These are phyloP conservation scores for Mellivora capensis DNA, from an alignment of 2,113 vertebrate genomes.

Conservation along the genomic window DNA sequence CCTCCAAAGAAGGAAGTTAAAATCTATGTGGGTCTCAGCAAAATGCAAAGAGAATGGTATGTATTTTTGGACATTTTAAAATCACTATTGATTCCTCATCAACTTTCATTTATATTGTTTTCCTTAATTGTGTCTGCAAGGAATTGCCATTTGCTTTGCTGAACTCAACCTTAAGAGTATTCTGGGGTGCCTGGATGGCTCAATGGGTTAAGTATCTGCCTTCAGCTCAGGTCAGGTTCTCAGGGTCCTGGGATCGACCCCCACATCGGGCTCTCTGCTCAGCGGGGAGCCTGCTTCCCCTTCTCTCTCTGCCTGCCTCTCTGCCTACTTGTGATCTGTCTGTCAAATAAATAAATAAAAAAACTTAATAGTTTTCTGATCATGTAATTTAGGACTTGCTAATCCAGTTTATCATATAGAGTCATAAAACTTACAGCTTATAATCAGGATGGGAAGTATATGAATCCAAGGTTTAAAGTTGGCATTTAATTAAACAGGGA, in stretches of 20 bases:
- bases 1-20: conserved; percentile 98
- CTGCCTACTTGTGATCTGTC: too few species aligned
- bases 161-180: background rate
- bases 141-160: background rate
- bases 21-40: conserved; percentile 98
- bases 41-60: conserved; percentile 99
- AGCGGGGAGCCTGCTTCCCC: too few species aligned
- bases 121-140: background rate
- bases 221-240: too few species aligned
- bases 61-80: conserved; percentile 8
- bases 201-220: too few species aligned
- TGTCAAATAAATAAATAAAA: too few species aligned
- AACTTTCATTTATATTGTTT: background rate
- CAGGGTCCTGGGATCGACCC: too few species aligned
- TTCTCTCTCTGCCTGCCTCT: too few species aligned
- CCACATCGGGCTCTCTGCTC: too few species aligned
- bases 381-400: background rate
- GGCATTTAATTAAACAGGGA: background rate
- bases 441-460: background rate
- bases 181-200: background rate
- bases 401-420: background rate
- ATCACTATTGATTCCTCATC: background rate
- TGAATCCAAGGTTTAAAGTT: background rate
- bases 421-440: background rate
- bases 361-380: background rate